Evolutionary conservation across 2,113 vertebrate genomes (phyloP), one percentile per base, ranked within the genome.

Genomic region (Suricata suricatta): DNA sequence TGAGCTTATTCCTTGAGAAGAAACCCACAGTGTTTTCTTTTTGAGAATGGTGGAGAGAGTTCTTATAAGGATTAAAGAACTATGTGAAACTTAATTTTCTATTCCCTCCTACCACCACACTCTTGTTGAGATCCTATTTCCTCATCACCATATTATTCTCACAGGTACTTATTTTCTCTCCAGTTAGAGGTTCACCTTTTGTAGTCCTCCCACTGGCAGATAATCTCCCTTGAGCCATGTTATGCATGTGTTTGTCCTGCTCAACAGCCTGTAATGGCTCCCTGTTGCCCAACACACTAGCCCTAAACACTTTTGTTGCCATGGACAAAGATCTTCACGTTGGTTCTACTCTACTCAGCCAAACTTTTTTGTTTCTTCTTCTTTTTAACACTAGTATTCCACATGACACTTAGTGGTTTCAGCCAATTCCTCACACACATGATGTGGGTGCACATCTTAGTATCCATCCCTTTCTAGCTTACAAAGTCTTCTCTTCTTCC

Each of bases 51-150:
- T 16, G 41, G 72, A 90, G 86, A 72, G 23, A 86, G 86, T 94
- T 96, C 77, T 68, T 88, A 63, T 3, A 41, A 89, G 69, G 84
- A 95, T 96, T 82, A 95, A 88, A 82, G 90, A 72, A 86, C 57
- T 74, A 54, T 0, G 29, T 64, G 96, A 93, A 90, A 97, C 54
- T 96, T 91, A 79, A 83, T 93, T 97, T 95, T 90, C 84, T 85
- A 12, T 86, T 85, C 44, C 63, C 9, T 96, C 71, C 57, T 29
- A 60, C 60, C 29, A 52, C 31, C 71, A 25, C 14, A 25, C 11
- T 72, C 84, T 85, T 47, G 47, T 66, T 69, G 95, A 77, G 85
- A 93, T 72, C 17, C 44, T 27, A 44, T 85, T 88, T 95, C 77
- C 44, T 95, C 60, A 76, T 66, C 50, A 57, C 33, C 13, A 10